These are phyloP conservation scores for Beroe forskalii DNA, from an alignment of 37 sponge, comb jelly and placozoan genomes.

Conservation along the genomic window DNA sequence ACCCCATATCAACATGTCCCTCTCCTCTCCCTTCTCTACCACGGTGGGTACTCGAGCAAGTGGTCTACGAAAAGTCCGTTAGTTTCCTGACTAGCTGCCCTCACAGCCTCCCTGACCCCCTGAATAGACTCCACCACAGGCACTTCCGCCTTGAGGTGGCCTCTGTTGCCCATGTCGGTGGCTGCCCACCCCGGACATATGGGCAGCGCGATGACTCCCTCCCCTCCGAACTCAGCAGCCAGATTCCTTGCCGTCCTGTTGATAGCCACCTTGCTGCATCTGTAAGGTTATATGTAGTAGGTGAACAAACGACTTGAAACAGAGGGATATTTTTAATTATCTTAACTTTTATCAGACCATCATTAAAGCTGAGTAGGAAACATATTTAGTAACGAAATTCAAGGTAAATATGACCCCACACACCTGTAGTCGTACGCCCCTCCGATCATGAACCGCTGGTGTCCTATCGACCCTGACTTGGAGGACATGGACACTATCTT, in stretches of 20 bases:
- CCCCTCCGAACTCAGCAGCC: slow-evolving; percentile 20
- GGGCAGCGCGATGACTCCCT: slow-evolving; percentile 47
- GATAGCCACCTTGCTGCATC: slow-evolving; percentile 61
- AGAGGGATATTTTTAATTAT: too few relatives aligned
- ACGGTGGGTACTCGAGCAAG: slow-evolving; percentile 25
- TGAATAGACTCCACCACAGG: slow-evolving; percentile 34
- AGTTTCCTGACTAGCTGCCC: neutral
- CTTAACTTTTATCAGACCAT: too few relatives aligned
- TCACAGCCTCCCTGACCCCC: slow-evolving; percentile 55
- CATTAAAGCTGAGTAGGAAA: too few relatives aligned
- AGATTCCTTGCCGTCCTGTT: slow-evolving; percentile 28
- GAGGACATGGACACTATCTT: slow-evolving; percentile 19
- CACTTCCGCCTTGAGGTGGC: slow-evolving; percentile 50
- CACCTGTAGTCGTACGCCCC: slow-evolving; percentile 63
- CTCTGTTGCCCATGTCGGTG: slow-evolving; percentile 62
- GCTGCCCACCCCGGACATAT: slow-evolving; percentile 60
- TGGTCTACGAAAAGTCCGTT: slow-evolving; percentile 59
- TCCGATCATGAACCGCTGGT: slow-evolving; percentile 48
- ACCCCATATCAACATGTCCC: too few relatives aligned
- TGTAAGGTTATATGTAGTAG: too few relatives aligned
- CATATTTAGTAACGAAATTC: too few relatives aligned
- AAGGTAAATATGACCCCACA: too few relatives aligned
- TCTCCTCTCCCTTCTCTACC: too few relatives aligned
- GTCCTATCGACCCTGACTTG: slow-evolving; percentile 36
- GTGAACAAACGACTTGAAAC: too few relatives aligned